Base-by-base conservation (phyloP, 2,888 invertebrate genomes). In the Oscheius onirici region DNA sequence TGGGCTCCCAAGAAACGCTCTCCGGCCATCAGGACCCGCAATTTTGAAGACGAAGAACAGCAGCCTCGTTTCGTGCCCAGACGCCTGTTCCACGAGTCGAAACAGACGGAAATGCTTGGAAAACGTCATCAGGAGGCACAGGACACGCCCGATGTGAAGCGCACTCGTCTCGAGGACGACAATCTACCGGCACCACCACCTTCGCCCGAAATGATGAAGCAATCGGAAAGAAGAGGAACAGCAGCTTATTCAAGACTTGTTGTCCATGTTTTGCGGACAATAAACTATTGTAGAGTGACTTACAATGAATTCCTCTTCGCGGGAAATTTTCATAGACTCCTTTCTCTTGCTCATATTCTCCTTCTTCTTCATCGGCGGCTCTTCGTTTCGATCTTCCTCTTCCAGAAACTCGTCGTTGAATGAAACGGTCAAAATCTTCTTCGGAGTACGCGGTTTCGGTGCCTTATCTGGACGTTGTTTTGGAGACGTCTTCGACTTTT, bases 241-340 rank as follows among this genome's bases (percentile, higher is more conserved):
- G 34, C 34, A 34, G 34, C 8, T 54, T 3, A 13, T 54, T 54
- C 26, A 26, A 20, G 15, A 58, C 24, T 28, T 41, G n/a, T n/a
- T n/a, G 3, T 2, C 17, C 40, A 58, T 40, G 3, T 44, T 24
- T 22, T 26, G 13, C 11, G 20, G 13, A 22, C 13, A 58, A 41
- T 34, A 41, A 58, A 58, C 41, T 3, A 8, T 40, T 40, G n/a
- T 58, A 58, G 41, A 34, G 15, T 11, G 10, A 15, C 63, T 49
- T 63, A 63, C 63, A 11, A 49, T n/a, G 26, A 63, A 63, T 63
- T 63, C 63, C 17, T 49, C 46, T 26, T 63, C 63, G 10, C 17
- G 11, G 2, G n/a, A 15, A 13, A 11, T 55, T n/a, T 26, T 55
- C 26, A 6, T 24, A 20, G 20, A 11, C 11, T 55, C 28, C 52